Percentiles rank a stretch among this genome's conserved stretches.
Evolutionary conservation across 2,888 invertebrate genomes (phyloP).

Genomic region (Orchesella flavescens): DNA sequence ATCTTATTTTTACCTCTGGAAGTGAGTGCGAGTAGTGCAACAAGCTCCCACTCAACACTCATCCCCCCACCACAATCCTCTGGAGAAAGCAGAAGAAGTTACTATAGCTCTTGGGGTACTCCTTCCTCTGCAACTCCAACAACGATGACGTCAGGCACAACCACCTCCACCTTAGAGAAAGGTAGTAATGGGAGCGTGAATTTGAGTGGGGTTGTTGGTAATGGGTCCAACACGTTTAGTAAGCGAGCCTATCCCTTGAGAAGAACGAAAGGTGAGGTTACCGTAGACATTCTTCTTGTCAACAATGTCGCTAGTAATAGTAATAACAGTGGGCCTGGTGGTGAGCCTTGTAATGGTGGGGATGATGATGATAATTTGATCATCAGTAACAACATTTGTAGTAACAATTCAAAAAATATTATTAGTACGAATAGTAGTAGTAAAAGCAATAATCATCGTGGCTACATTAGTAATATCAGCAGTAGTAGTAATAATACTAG

Average conservation of each 20-base stretch:
- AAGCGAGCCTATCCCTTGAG: constrained; percentile 56
- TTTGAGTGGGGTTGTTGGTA: constrained; percentile 4
- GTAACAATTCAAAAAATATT: neutral
- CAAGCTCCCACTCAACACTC: constrained; percentile 65
- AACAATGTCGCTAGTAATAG: constrained; percentile 15
- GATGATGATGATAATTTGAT: constrained; percentile 1
- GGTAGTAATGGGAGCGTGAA: constrained; percentile 46
- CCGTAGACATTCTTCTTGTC: constrained; percentile 49
- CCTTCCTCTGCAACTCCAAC: constrained; percentile 5
- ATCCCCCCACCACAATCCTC: constrained; percentile 62
- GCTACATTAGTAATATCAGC: constrained; percentile 16
- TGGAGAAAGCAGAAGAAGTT: constrained; percentile 50
- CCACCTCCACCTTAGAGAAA: constrained; percentile 51
- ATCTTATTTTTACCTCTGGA: constrained; percentile 71
- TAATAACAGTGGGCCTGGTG: neutral
- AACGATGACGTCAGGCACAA: neutral
- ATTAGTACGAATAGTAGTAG: constrained; percentile 3
- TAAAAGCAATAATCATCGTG: constrained; percentile 7
- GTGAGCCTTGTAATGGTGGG: neutral
- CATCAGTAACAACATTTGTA: too few relatives aligned
- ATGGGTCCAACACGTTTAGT: constrained; percentile 30
- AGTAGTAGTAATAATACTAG: neutral
- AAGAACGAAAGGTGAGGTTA: constrained; percentile 60
- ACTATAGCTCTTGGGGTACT: constrained; percentile 51
- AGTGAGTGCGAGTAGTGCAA: constrained; percentile 60